Percentiles rank a stretch among this genome's conserved stretches.
phyloP scores from a whole-genome alignment of 2,888 invertebrate genomes.

The Erynnis tages region DNA sequence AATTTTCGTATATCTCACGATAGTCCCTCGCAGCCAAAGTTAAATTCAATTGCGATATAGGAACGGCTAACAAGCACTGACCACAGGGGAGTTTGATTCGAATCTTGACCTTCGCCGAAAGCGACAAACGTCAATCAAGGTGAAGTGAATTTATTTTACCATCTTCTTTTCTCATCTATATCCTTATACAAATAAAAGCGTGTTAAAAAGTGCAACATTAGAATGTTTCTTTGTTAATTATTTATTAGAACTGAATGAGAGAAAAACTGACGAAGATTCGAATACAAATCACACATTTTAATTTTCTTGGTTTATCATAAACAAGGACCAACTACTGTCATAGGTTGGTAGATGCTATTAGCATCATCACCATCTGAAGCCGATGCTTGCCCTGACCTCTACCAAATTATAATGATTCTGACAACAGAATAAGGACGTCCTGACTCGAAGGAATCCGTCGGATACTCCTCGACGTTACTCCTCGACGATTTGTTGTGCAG shows the following conservation, averaged over 20 bases:
- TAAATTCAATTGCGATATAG: slow-evolving; percentile 3
- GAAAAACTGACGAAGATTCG: no score
- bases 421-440: slow-evolving; percentile 59
- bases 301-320: no score
- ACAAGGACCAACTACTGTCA: no score
- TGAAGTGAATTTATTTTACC: no score
- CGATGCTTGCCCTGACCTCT: slow-evolving; percentile 39
- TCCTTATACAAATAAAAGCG: no score
- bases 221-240: no score
- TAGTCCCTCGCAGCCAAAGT: not conserved
- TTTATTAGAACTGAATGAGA: no score
- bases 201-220: no score
- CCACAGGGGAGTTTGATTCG: not conserved
- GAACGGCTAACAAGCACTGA: no score
- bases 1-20: slow-evolving; percentile 1
- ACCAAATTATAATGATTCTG: slow-evolving; percentile 38
- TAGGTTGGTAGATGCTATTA: no score
- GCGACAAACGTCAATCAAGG: not conserved
- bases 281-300: no score
- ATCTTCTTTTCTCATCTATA: no score
- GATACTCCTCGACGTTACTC: slow-evolving; percentile 42
- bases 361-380: slow-evolving; percentile 30
- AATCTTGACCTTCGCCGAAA: slow-evolving; percentile 15
- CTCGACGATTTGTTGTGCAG: slow-evolving; percentile 51
- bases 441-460: slow-evolving; percentile 53